Conservation (phyloP, 2,113 vertebrate species). For the Reinhardtius hippoglossoides region DNA sequence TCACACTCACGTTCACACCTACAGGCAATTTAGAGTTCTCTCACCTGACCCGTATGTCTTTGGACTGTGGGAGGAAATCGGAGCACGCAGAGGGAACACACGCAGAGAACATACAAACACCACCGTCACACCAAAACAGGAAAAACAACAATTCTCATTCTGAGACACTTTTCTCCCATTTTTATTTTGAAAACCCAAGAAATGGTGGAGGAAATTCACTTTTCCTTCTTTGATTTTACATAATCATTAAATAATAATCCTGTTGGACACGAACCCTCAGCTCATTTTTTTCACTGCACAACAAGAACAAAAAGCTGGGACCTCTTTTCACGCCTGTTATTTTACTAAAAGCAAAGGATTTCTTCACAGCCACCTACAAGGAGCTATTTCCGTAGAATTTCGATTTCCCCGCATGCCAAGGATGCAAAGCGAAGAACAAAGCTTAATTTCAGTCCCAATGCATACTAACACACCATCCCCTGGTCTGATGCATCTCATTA, state of each 20-base stretch:
- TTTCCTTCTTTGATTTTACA: neutral
- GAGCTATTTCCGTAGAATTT: conserved; percentile 41
- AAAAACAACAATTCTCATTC: too few species aligned
- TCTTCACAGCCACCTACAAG: conserved; percentile 33
- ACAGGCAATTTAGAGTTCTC: conserved; percentile 30
- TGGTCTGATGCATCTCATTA: conserved; percentile 60
- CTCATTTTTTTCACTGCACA: neutral
- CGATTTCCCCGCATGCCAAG: conserved; percentile 31
- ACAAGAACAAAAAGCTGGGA: neutral
- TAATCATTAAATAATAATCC: neutral
- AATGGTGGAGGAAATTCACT: neutral
- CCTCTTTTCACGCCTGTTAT: neutral
- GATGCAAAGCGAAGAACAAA: conserved; percentile 55
- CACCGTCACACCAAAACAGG: neutral
- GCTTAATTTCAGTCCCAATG: conserved; percentile 61
- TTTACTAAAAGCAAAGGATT: conserved; percentile 21
- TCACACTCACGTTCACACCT: conserved; percentile 29
- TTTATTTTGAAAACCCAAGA: neutral
- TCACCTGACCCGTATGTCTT: conserved; percentile 41
- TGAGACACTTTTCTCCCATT: neutral
- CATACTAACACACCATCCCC: conserved; percentile 51
- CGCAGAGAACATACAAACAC: conserved; percentile 20
- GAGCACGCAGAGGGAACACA: neutral
- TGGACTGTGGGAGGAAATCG: conserved; percentile 24
- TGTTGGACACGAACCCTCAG: neutral